Base-by-base conservation (phyloP, 2,888 invertebrate species). In the Rhagonycha fulva region DNA sequence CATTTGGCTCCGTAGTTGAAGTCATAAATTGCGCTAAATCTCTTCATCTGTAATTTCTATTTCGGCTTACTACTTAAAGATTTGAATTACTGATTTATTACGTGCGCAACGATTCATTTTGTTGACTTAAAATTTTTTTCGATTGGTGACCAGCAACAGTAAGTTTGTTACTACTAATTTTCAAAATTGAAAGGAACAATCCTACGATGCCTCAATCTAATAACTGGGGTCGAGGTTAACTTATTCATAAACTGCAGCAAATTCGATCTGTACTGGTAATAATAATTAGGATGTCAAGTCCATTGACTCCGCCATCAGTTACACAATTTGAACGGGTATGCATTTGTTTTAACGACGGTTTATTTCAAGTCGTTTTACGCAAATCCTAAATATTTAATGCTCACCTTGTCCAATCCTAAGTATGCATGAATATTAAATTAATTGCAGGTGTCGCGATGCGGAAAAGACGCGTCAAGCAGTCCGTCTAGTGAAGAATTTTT, bases 391-490 rank as follows among this genome's bases (percentile, higher is more conserved):
- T n/a, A 47, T n/a, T 47, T 47, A n/a, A 47, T 32, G 47, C n/a
- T 47, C 47, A 47, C 7, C 47, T 47, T 47, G 47, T 47, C 47
- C 47, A 47, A 47, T 47, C 47, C 14, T 68, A 72, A 72, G 68
- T 72, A 72, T 26, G 72, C 68, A 68, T 62, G 61, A 26, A 61
- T 66, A 14, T 61, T 30, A 68, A 68, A 72, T 72, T 72, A 68
- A 60, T 72, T 72, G 30, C 72, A 28, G 68, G 61, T 68, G 72
- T 68, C 68, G 68, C 28, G 62, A 72, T 30, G 72, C 61, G 71
- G 71, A 71, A 71, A 32, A 28, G 63, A 61, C 68, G 72, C 72
- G 72, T 72, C 72, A 67, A 72, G 26, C 28, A 47, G 72, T 68
- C 72, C 72, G 72, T 72, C 72, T 72, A 28, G 23, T 12, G 30